These are phyloP conservation scores for Doryteuthis pealeii DNA, from an alignment of 1,140 invertebrate species.

Conservation along the genomic window DNA sequence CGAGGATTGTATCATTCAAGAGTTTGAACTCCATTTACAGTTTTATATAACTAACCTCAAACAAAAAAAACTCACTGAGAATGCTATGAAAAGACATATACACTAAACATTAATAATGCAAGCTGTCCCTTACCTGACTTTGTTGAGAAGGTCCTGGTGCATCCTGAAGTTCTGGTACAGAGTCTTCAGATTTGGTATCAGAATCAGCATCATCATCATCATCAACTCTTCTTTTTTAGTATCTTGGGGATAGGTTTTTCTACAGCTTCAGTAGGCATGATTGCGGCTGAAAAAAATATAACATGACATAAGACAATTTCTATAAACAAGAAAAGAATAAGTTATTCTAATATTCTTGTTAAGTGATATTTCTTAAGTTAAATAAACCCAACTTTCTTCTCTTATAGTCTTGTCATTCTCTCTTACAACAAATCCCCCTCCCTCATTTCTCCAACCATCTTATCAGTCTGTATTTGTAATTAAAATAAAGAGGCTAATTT, in stretches of 20 bases:
- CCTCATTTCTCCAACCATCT: too few relatives aligned
- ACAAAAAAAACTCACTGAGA: too few relatives aligned
- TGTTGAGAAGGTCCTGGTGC: slow-evolving; percentile 27
- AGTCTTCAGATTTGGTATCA: slow-evolving; percentile 75
- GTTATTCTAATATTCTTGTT: neutral
- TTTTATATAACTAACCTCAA: too few relatives aligned
- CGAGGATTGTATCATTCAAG: too few relatives aligned
- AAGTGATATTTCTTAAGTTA: neutral
- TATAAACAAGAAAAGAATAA: neutral
- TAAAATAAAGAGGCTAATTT: too few relatives aligned
- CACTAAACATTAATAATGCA: too few relatives aligned
- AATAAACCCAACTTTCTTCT: too few relatives aligned
- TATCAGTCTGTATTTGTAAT: too few relatives aligned
- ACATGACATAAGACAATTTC: neutral
- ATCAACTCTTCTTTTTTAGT: slow-evolving; percentile 28
- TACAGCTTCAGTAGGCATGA: slow-evolving; percentile 43
- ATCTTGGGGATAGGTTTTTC: slow-evolving; percentile 38
- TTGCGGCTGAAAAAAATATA: neutral
- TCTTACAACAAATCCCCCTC: too few relatives aligned
- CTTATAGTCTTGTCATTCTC: too few relatives aligned
- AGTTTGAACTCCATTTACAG: too few relatives aligned
- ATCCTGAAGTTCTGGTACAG: slow-evolving; percentile 81
- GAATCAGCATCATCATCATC: slow-evolving; percentile 49
- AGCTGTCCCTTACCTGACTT: slow-evolving; percentile 23
- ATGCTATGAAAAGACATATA: too few relatives aligned